phyloP scores from a whole-genome alignment of 2,888 invertebrate genomes.

The Loripinus fragilis region DNA sequence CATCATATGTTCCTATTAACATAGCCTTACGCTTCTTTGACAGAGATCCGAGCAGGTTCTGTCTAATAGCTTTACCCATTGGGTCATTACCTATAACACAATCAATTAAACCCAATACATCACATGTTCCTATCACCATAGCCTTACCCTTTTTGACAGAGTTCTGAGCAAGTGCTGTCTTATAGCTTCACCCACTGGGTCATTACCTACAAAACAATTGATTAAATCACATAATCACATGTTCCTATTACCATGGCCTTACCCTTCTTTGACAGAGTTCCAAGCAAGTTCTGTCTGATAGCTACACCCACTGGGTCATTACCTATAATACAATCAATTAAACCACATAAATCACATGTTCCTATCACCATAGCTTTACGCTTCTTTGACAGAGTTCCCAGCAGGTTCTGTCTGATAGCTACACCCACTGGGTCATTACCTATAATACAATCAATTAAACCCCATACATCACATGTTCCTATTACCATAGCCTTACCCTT shows the following conservation, averaged over 20 bases:
- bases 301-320: conserved; percentile 53
- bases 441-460: too few relatives aligned
- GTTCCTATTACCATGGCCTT: conserved; percentile 8
- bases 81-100: conserved; percentile 35
- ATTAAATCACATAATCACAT: too few relatives aligned
- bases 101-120: conserved; percentile 37
- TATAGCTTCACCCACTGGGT: conserved; percentile 53
- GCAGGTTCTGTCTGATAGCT: conserved; percentile 41
- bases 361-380: conserved; percentile 11
- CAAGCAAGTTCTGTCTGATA: conserved; percentile 38
- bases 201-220: too few relatives aligned
- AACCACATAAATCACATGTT: conserved; percentile 41
- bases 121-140: conserved; percentile 32
- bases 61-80: conserved; percentile 46
- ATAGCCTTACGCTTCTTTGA: conserved; percentile 26
- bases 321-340: too few relatives aligned
- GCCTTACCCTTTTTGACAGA: conserved; percentile 29
- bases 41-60: conserved; percentile 40
- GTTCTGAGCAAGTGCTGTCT: conserved; percentile 40
- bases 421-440: conserved; percentile 49
- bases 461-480: conserved; percentile 39
- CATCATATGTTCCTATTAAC: conserved; percentile 31
- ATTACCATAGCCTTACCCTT: conserved; percentile 22
- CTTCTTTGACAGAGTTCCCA: conserved; percentile 42
- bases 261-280: conserved; percentile 37